A percentile compares a stretch with the other conserved stretches of the same genome.
Evolutionary conservation across 2,888 invertebrate genomes (phyloP).

Genomic region (Blera fallax): DNA sequence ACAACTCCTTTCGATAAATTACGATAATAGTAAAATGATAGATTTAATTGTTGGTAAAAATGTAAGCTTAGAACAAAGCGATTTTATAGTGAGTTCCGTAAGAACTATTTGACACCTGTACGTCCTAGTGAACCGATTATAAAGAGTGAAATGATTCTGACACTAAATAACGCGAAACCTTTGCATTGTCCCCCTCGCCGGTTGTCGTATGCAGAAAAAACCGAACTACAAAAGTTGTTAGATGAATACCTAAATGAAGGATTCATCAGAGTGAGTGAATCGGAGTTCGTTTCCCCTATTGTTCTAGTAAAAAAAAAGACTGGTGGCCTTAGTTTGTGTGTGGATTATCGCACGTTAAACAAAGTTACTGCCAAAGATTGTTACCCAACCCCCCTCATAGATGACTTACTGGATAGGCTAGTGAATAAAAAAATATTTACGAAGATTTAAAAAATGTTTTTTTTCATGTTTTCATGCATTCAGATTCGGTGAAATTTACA

Average conservation of each 20-base stretch:
- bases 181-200: slow-evolving; percentile 16
- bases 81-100: not conserved
- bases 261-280: slow-evolving; percentile 38
- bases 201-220: slow-evolving; percentile 1
- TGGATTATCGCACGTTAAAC: slow-evolving; percentile 46
- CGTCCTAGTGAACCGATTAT: not conserved
- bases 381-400: slow-evolving; percentile 31
- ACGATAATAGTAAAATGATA: not conserved
- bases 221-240: slow-evolving; percentile 8
- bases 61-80: not conserved
- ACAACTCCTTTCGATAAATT: not conserved
- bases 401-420: slow-evolving; percentile 31
- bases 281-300: slow-evolving; percentile 29
- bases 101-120: not conserved
- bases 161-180: not conserved
- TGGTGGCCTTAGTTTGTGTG: slow-evolving; percentile 20
- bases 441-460: slow-evolving; percentile 12
- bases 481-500: no score
- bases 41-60: not conserved
- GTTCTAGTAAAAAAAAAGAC: slow-evolving; percentile 34
- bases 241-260: slow-evolving; percentile 14
- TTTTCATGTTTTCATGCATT: not conserved
- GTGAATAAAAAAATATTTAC: slow-evolving; percentile 56
- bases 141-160: slow-evolving; percentile 2
- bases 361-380: slow-evolving; percentile 25